phyloP scores from a whole-genome alignment of 2,888 invertebrate species.

The Pachliopta kotzebuea region DNA sequence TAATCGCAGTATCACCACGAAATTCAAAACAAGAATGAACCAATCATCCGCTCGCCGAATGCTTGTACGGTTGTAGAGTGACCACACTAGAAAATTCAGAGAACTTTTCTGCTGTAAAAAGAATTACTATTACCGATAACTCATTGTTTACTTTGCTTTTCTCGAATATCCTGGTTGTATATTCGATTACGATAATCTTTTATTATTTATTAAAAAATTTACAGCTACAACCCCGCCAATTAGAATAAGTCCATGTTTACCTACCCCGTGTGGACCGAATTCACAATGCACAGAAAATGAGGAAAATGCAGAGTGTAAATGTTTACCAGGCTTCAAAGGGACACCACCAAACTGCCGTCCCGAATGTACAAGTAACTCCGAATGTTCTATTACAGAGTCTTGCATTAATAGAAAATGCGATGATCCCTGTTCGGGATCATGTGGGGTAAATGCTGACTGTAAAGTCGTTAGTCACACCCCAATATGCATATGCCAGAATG shows the following conservation, averaged over 20 bases:
- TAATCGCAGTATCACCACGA: no score
- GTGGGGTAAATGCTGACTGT: constrained; percentile 86
- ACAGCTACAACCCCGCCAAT: constrained; percentile 56
- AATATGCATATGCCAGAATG: constrained; percentile 82
- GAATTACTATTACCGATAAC: no score
- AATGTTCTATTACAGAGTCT: constrained; percentile 82
- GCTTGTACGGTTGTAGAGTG: no score
- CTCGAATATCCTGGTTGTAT: neutral
- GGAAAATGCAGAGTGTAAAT: constrained; percentile 83
- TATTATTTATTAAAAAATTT: constrained; percentile 30
- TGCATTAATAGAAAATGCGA: constrained; percentile 85
- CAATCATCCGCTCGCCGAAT: no score
- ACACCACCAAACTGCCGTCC: constrained; percentile 83
- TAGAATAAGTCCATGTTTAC: constrained; percentile 80
- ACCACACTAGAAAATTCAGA: no score
- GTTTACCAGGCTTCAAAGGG: constrained; percentile 82
- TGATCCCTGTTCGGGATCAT: constrained; percentile 85
- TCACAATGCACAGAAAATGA: constrained; percentile 81
- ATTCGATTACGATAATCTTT: neutral
- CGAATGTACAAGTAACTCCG: constrained; percentile 85
- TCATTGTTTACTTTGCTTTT: no score
- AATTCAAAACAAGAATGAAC: no score
- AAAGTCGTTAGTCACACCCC: constrained; percentile 87
- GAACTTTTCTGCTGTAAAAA: no score
- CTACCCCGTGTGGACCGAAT: constrained; percentile 85